Evolutionary conservation across 1,140 invertebrate species (phyloP).

Genomic region (Caenorhabditis tropicalis): DNA sequence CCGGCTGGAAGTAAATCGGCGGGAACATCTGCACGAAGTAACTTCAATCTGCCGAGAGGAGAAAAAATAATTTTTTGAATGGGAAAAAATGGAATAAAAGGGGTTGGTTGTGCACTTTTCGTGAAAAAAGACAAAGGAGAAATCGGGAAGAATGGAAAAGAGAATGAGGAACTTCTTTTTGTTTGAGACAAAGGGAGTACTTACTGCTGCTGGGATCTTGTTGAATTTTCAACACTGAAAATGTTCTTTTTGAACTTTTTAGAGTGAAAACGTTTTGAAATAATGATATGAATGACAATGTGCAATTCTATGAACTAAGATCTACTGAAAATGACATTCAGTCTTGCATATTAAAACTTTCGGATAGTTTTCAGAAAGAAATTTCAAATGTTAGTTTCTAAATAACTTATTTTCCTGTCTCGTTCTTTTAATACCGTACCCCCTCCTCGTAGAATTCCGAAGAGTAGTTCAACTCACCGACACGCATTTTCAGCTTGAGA

Average conservation of each 20-base stretch:
- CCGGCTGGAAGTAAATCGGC: conserved; percentile 66
- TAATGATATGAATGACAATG: no score
- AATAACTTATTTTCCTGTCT: no score
- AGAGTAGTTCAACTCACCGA: conserved; percentile 13
- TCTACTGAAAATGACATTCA: no score
- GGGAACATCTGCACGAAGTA: conserved; percentile 67
- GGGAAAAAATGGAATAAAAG: background rate
- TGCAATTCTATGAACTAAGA: no score
- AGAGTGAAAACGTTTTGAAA: no score
- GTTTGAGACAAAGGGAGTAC: conserved; percentile 2
- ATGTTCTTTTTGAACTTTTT: background rate
- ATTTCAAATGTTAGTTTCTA: no score
- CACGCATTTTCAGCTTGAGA: conserved; percentile 11
- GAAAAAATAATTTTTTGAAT: background rate
- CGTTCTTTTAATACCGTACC: no score
- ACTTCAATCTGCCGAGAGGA: conserved; percentile 62
- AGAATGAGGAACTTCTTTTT: background rate
- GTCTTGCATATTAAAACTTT: no score
- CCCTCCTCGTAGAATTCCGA: no score
- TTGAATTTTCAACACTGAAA: background rate
- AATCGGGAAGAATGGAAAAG: background rate
- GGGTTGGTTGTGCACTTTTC: background rate
- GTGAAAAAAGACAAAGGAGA: background rate
- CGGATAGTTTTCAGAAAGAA: no score
- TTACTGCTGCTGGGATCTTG: conserved; percentile 6